Conservation (phyloP, 2,113 vertebrate genomes). For the Lampris incognitus region DNA sequence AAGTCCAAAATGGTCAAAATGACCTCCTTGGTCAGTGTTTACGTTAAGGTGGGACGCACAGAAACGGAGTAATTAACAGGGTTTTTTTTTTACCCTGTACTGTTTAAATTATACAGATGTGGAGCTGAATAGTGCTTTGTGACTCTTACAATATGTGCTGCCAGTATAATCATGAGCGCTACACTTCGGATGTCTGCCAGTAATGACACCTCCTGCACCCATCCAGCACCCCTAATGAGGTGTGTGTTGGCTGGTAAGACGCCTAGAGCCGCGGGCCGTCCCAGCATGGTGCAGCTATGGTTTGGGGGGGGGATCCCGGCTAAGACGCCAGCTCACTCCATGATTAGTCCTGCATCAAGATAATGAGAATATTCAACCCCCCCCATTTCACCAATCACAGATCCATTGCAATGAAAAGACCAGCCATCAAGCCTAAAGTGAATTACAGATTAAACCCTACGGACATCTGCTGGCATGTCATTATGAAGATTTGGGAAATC, state of each 20-base stretch:
- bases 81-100: too few relatives aligned
- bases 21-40: too few relatives aligned
- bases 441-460: constrained; percentile 68
- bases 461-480: constrained; percentile 62
- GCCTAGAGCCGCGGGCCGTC: constrained; percentile 65
- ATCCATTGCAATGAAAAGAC: constrained; percentile 66
- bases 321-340: constrained; percentile 59
- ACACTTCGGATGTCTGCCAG: constrained; percentile 60
- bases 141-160: neutral
- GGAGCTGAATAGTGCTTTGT: constrained; percentile 12
- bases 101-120: constrained; percentile 10
- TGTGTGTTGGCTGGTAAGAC: constrained; percentile 60
- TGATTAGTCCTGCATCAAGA: constrained; percentile 74
- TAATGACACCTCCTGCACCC: constrained; percentile 63
- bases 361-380: constrained; percentile 73
- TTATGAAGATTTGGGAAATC: constrained; percentile 56
- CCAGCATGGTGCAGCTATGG: constrained; percentile 55
- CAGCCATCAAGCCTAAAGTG: constrained; percentile 53
- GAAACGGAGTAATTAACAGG: too few relatives aligned
- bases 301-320: constrained; percentile 64
- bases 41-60: too few relatives aligned
- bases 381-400: constrained; percentile 60
- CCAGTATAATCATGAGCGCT: constrained; percentile 21
- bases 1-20: too few relatives aligned
- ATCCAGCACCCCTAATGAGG: constrained; percentile 66